Percentiles rank a stretch among this genome's conserved stretches.
Evolutionary conservation across 2,113 vertebrate species (phyloP).

Genomic region (Centropus bengalensis): DNA sequence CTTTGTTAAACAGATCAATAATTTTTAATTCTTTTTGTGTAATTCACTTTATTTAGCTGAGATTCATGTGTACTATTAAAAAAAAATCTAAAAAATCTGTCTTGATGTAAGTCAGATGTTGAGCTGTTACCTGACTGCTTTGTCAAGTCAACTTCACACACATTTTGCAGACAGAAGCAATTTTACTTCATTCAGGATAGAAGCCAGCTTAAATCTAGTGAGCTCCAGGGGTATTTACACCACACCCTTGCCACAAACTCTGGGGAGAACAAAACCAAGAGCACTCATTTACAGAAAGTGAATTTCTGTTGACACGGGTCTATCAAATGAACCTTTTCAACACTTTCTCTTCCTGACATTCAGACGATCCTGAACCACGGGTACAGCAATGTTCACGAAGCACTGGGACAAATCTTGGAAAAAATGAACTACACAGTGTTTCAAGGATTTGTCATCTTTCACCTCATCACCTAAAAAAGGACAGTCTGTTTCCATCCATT

Average conservation of each 20-base stretch:
- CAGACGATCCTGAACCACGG: not conserved
- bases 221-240: not conserved
- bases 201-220: not conserved
- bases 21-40: not conserved
- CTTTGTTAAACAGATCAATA: not conserved
- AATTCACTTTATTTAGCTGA: not conserved
- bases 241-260: not conserved
- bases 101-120: not conserved
- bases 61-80: not conserved
- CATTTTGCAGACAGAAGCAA: not conserved
- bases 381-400: not conserved
- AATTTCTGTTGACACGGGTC: not conserved
- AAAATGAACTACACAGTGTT: not conserved
- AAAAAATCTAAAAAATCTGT: not conserved
- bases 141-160: not conserved
- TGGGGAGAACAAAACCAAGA: not conserved
- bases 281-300: not conserved
- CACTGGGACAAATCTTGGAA: not conserved
- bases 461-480: not conserved
- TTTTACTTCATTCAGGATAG: not conserved
- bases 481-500: not conserved
- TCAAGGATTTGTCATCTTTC: not conserved
- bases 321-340: not conserved
- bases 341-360: not conserved
- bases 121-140: not conserved